Percentiles rank a stretch among this genome's conserved stretches.
phyloP scores from a whole-genome alignment of 2,113 vertebrate genomes.

The Hyperoodon ampullatus region DNA sequence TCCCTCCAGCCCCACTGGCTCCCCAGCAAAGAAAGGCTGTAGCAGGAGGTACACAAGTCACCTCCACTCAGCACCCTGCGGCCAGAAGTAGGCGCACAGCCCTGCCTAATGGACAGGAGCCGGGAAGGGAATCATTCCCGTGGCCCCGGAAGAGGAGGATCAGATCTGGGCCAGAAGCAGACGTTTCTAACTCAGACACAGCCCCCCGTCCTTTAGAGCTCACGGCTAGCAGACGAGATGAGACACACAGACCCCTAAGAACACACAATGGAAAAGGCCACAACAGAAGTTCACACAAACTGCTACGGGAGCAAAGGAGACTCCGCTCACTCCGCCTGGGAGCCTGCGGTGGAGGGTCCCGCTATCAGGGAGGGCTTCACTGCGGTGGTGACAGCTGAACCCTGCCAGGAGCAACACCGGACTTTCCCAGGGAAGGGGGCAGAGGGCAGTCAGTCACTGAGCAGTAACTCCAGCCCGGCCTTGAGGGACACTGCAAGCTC shows the following conservation, averaged over 20 bases:
- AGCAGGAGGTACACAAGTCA: not conserved
- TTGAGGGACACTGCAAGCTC: not conserved
- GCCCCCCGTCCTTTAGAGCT: not conserved
- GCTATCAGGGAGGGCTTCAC: not conserved
- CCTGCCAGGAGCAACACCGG: accelerated
- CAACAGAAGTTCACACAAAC: not conserved
- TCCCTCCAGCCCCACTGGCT: not conserved
- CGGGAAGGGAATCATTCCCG: not conserved
- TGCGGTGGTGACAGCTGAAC: not conserved
- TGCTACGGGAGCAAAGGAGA: not conserved
- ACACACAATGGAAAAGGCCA: accelerated
- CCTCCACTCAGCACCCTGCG: not conserved
- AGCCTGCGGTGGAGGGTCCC: accelerated
- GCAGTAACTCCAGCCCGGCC: not conserved
- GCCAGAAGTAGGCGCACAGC: not conserved
- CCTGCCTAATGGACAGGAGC: not conserved
- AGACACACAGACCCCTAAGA: not conserved
- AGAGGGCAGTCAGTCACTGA: not conserved
- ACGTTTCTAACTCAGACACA: not conserved
- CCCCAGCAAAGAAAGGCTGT: not conserved
- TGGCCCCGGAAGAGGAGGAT: not conserved
- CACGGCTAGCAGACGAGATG: accelerated
- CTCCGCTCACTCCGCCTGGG: accelerated
- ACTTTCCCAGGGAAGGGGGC: not conserved
- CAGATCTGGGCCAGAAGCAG: not conserved